A percentile compares a stretch with the other conserved stretches of the same genome.
These are phyloP conservation scores for Brachionus koreanus DNA, from an alignment of 1,140 invertebrate species.

Conservation along the genomic window DNA sequence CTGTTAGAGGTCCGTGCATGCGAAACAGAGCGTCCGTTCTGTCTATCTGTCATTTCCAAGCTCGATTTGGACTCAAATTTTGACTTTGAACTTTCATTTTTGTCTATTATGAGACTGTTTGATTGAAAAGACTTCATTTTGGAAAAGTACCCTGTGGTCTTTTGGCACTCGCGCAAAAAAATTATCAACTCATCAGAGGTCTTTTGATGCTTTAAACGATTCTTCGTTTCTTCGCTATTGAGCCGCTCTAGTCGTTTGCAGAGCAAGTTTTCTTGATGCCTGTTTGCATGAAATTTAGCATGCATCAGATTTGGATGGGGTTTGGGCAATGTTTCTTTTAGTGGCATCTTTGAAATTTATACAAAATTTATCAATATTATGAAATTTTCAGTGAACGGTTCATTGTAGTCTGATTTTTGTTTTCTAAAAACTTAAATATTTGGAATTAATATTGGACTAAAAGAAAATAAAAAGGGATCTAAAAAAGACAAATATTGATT, in stretches of 20 bases:
- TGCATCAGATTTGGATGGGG: slow-evolving; percentile 35
- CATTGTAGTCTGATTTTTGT: neutral
- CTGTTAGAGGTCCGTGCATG: neutral
- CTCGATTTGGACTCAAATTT: slow-evolving; percentile 9
- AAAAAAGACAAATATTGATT: neutral
- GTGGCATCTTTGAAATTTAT: neutral
- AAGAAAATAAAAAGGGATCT: neutral
- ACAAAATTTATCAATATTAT: neutral
- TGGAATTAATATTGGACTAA: neutral
- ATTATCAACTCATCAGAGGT: slow-evolving; percentile 31
- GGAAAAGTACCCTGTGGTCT: slow-evolving; percentile 31
- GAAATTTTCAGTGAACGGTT: neutral
- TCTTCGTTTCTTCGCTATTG: slow-evolving; percentile 29
- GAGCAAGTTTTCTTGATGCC: slow-evolving; percentile 32
- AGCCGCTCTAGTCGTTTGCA: neutral
- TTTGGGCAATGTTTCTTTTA: neutral
- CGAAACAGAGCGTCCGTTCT: neutral
- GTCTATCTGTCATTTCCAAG: neutral
- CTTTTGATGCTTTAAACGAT: slow-evolving; percentile 17
- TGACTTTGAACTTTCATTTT: neutral
- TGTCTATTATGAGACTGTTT: neutral
- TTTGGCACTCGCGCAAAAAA: slow-evolving; percentile 32
- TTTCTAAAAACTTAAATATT: neutral
- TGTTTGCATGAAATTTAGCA: slow-evolving; percentile 42
- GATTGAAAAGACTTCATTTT: slow-evolving; percentile 31